Evolutionary conservation across 2,797 vertebrate genomes (phyloP).

Genomic region (Poecilia gillii): DNA sequence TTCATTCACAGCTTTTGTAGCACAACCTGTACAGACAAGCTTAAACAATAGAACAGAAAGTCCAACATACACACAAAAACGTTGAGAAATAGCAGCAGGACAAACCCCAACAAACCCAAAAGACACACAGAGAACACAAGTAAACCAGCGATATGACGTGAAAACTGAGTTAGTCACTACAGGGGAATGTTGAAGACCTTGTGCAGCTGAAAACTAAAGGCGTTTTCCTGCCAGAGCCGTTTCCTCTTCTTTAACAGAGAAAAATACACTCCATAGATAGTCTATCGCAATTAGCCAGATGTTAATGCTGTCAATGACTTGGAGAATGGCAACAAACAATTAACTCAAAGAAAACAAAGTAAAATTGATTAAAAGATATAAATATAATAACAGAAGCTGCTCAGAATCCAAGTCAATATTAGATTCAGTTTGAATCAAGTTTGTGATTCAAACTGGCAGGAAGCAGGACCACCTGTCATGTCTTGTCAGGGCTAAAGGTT

Average conservation of each 20-base stretch:
- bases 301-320: neutral
- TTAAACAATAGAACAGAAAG: neutral
- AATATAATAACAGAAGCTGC: conserved; percentile 1
- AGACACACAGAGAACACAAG: neutral
- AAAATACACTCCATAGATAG: neutral
- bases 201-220: neutral
- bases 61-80: neutral
- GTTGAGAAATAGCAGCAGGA: neutral
- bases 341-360: neutral
- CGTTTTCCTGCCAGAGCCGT: neutral
- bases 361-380: neutral
- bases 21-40: neutral
- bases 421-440: conserved; percentile 36
- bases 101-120: neutral
- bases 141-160: neutral
- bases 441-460: conserved; percentile 27
- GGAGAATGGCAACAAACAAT: neutral
- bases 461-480: conserved; percentile 36
- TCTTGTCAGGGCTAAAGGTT: conserved; percentile 26
- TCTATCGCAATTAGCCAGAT: neutral
- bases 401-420: conserved; percentile 14
- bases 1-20: neutral
- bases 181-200: neutral
- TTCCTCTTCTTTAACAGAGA: neutral
- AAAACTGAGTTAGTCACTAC: neutral